Base-by-base conservation (phyloP, 2,888 invertebrate genomes). In the Encarsia formosa region DNA sequence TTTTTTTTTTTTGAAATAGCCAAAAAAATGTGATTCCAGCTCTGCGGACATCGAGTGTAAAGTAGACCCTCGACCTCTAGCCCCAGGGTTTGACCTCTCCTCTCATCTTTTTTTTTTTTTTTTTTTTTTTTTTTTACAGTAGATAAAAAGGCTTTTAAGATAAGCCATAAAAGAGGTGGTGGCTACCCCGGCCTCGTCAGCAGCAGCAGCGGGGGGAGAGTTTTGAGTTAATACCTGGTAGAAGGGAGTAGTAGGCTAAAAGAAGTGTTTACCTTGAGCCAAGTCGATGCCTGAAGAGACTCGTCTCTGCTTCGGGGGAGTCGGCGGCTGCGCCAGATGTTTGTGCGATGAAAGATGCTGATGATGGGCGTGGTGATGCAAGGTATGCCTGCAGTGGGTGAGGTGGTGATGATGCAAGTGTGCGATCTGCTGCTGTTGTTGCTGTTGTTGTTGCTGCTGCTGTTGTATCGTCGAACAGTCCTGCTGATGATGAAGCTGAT, bases 221-320 rank as follows among this genome's bases (percentile, higher is more conserved):
- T 26, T 6, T 26, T 6, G 26, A n/a, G n/a, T n/a, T 29, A 29
- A 9, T 29, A 29, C 29, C 24, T 38, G 24, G 26, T 11, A 5
- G 16, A 16, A n/a, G 2, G 22, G 15, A 2, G 16, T 34, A 16
- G 4, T 13, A 9, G 9, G 15, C 2, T n/a, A 9, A 5, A 34
- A 8, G 16, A 8, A 11, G 11, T 16, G 55, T 13, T 18, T 52
- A 73, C 73, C 73, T 73, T 71, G 73, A 68, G 66, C 71, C 69
- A 69, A 63, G 61, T 63, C 68, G 65, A 72, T 73, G 70, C 67
- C 71, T 66, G 70, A 71, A 64, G 71, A 71, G 61, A 64, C 68
- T 67, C 70, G 70, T 63, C 69, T 73, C 70, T 69, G 71, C 58
- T 68, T 71, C 70, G 64, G 64, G 52, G 64, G 67, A 59, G 61